These are phyloP conservation scores for Nemotelus pantherinus DNA, from an alignment of 2,888 invertebrate species.

Conservation along the genomic window DNA sequence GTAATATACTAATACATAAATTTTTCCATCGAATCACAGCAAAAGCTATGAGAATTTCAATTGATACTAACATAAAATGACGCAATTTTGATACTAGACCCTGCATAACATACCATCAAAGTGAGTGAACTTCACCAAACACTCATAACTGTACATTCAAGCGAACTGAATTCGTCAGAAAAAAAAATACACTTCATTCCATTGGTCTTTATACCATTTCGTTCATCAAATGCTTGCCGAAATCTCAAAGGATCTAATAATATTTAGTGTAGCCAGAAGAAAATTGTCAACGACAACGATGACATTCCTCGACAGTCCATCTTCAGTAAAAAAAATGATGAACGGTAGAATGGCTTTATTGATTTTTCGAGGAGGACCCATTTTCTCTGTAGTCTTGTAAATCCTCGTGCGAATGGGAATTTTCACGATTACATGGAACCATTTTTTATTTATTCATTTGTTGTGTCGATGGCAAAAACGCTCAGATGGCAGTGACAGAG, in stretches of 20 bases:
- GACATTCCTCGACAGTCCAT: background rate
- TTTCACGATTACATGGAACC: constrained; percentile 10
- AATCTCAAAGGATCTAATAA: constrained; percentile 20
- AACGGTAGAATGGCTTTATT: constrained; percentile 22
- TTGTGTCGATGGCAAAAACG: background rate
- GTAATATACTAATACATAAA: too few species aligned
- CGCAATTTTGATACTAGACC: too few species aligned
- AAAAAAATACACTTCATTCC: background rate
- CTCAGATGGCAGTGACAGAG: background rate
- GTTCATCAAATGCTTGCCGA: constrained; percentile 1
- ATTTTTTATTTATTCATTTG: constrained; percentile 5
- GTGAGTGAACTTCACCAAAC: too few species aligned
- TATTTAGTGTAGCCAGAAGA: constrained; percentile 17
- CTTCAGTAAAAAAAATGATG: constrained; percentile 2
- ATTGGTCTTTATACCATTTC: background rate
- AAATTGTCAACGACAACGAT: constrained; percentile 14
- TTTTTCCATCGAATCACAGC: too few species aligned
- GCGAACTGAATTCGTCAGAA: too few species aligned
- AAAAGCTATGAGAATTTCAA: too few species aligned
- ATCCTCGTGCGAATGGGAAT: background rate
- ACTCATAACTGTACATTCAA: too few species aligned
- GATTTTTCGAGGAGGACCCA: background rate
- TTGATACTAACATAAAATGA: too few species aligned
- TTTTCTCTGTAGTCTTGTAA: background rate
- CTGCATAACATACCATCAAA: too few species aligned